These are phyloP conservation scores for Puffinus mauretanicus DNA, from an alignment of 2,113 vertebrate genomes.

Conservation along the genomic window DNA sequence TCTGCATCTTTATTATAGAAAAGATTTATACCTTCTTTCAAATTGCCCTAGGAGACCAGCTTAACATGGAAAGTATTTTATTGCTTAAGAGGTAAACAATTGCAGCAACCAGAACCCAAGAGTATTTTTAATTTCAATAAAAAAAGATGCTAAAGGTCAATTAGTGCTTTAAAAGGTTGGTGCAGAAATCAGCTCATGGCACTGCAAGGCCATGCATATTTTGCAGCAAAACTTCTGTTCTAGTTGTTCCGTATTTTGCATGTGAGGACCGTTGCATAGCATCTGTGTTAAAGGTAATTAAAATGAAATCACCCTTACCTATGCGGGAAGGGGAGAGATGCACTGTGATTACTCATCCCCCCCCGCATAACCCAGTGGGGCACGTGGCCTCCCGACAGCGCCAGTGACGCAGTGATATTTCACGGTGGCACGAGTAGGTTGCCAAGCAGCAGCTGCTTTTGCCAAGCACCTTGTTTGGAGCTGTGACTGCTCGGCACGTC, in stretches of 20 bases:
- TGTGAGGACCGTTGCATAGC: neutral
- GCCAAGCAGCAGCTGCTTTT: slow-evolving; percentile 75
- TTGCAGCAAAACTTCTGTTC: neutral
- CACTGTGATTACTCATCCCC: neutral
- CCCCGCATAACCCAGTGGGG: accelerated
- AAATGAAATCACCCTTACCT: neutral
- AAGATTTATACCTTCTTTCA: neutral
- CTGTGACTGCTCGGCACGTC: slow-evolving; percentile 57
- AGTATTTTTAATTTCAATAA: neutral
- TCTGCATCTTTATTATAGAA: neutral
- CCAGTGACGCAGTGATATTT: neutral
- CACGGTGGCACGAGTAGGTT: neutral
- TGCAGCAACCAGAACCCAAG: neutral
- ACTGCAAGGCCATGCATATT: neutral
- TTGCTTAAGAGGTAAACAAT: neutral
- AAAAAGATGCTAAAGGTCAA: neutral
- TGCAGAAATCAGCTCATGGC: neutral
- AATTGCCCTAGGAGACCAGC: neutral
- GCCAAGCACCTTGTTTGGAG: slow-evolving; percentile 77
- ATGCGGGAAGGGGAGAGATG: neutral
- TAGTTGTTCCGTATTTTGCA: neutral
- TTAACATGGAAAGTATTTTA: neutral
- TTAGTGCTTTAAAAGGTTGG: neutral
- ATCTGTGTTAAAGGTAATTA: neutral
- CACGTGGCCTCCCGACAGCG: neutral